These are phyloP conservation scores for Lucinisca nassula DNA, from an alignment of 2,888 invertebrate genomes.

Conservation along the genomic window DNA sequence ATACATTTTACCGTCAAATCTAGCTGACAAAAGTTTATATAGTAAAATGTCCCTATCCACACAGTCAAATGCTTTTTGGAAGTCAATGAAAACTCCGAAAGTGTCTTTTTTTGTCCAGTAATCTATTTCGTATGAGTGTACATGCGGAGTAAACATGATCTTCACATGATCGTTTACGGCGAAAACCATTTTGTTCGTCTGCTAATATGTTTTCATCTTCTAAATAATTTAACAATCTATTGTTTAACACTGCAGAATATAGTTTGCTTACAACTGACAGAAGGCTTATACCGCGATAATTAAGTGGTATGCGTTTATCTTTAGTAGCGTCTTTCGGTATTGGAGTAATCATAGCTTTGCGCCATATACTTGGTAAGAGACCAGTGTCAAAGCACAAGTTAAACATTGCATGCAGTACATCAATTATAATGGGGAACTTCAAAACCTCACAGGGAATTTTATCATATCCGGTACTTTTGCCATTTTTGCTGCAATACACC, in stretches of 20 bases:
- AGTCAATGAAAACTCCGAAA: constrained; percentile 30
- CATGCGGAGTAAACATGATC: neutral
- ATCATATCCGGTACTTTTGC: constrained; percentile 12
- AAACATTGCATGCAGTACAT: constrained; percentile 4
- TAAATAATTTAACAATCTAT: too few relatives aligned
- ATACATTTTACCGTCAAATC: constrained; percentile 11
- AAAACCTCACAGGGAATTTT: constrained; percentile 15
- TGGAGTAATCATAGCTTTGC: constrained; percentile 12
- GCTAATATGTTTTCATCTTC: neutral
- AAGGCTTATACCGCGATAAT: too few relatives aligned
- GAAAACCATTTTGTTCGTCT: constrained; percentile 3
- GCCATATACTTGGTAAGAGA: neutral
- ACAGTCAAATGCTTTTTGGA: constrained; percentile 20
- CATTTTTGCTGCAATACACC: neutral
- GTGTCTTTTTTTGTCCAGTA: constrained; percentile 3
- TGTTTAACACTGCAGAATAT: constrained; percentile 7
- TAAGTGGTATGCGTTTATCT: too few relatives aligned
- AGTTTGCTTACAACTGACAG: constrained; percentile 12
- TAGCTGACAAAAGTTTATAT: constrained; percentile 24
- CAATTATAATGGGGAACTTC: constrained; percentile 17
- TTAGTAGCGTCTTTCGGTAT: constrained; percentile 2
- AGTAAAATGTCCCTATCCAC: constrained; percentile 22
- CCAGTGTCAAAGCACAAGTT: constrained; percentile 10
- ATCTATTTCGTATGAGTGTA: neutral
- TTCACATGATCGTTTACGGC: neutral